phyloP scores from a whole-genome alignment of 2,797 vertebrate species.

The Sarcoramphus papa region DNA sequence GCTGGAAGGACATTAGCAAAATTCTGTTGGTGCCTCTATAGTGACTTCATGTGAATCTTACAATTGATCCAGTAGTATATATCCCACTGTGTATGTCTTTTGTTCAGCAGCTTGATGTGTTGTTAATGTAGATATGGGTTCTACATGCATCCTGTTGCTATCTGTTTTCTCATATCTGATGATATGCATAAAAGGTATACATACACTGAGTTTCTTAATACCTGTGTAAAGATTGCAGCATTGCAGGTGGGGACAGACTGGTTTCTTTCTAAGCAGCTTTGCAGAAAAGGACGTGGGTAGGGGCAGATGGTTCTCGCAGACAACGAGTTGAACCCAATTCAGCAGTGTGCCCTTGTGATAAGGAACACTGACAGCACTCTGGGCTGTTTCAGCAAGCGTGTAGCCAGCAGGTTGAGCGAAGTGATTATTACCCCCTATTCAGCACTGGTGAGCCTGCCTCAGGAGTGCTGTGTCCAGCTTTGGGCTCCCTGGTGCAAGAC shows the following conservation, averaged over 20 bases:
- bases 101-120: neutral
- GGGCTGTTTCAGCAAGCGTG: neutral
- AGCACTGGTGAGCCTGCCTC: neutral
- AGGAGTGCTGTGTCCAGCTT: neutral
- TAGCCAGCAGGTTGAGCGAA: neutral
- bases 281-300: neutral
- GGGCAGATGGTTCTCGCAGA: neutral
- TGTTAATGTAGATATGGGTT: neutral
- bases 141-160: neutral
- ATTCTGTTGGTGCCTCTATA: neutral
- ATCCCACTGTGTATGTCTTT: neutral
- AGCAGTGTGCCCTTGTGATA: neutral
- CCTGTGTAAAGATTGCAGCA: neutral
- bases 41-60: neutral
- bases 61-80: neutral
- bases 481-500: neutral
- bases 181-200: neutral
- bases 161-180: neutral
- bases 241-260: no score
- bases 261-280: neutral
- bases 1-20: neutral
- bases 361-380: neutral
- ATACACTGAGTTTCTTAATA: neutral
- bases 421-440: neutral
- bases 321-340: accelerated